These are phyloP conservation scores for Agrotis ipsilon DNA, from an alignment of 2,888 invertebrate species.

Conservation along the genomic window DNA sequence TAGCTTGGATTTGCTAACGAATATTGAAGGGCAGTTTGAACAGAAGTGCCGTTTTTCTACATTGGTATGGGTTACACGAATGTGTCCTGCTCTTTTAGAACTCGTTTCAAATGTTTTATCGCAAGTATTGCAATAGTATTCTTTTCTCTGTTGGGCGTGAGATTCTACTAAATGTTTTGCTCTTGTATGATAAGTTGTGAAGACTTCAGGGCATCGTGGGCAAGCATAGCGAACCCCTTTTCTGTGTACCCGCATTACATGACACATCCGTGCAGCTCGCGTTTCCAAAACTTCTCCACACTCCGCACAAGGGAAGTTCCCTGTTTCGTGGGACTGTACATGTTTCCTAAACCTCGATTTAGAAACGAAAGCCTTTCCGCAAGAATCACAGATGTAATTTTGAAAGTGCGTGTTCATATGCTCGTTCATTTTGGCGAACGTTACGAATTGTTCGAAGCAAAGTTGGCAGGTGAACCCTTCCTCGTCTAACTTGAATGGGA, in stretches of 20 bases:
- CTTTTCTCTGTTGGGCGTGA: constrained; percentile 77
- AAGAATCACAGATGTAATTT: constrained; percentile 85
- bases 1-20: constrained; percentile 77
- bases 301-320: constrained; percentile 82
- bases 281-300: constrained; percentile 81
- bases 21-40: constrained; percentile 74
- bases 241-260: constrained; percentile 79
- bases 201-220: constrained; percentile 82
- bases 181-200: constrained; percentile 82
- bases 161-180: constrained; percentile 81
- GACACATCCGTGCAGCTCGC: constrained; percentile 79
- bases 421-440: constrained; percentile 82
- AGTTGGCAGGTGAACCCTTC: constrained; percentile 80
- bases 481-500: constrained; percentile 83
- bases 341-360: constrained; percentile 84
- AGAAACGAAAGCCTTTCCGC: constrained; percentile 85
- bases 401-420: constrained; percentile 87
- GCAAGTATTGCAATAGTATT: constrained; percentile 78
- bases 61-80: constrained; percentile 74
- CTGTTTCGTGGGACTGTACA: constrained; percentile 82
- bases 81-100: constrained; percentile 80
- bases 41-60: constrained; percentile 74
- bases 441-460: constrained; percentile 75
- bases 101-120: constrained; percentile 79
- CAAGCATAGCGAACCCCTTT: constrained; percentile 84